Conservation (phyloP, 2,888 invertebrate genomes). For the Perdita meconis region DNA sequence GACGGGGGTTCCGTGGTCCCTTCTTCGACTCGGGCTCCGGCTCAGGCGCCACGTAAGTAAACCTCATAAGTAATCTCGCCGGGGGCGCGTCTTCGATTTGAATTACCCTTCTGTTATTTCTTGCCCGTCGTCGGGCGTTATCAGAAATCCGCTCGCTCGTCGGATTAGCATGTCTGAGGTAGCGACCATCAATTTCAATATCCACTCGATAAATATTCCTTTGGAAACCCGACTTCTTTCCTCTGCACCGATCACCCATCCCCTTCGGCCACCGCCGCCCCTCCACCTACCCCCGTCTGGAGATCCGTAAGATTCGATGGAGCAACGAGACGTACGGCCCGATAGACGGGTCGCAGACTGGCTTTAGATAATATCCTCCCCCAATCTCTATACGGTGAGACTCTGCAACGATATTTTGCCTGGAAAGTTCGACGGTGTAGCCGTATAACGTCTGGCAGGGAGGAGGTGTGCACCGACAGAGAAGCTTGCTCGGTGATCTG, state of each 20-base stretch:
- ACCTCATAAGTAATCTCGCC: conserved; percentile 74
- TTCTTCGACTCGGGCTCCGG: no score
- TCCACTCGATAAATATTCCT: conserved; percentile 80
- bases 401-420: conserved; percentile 68
- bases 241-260: conserved; percentile 61
- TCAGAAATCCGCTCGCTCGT: conserved; percentile 74
- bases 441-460: conserved; percentile 26
- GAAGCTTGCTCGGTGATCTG: conserved; percentile 38
- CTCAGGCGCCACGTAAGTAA: conserved; percentile 65
- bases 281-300: conserved; percentile 50
- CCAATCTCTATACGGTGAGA: conserved; percentile 51
- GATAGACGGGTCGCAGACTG: conserved; percentile 73
- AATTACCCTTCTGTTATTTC: conserved; percentile 74
- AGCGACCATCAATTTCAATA: conserved; percentile 79
- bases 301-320: conserved; percentile 69
- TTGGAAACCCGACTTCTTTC: conserved; percentile 72
- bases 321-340: conserved; percentile 70
- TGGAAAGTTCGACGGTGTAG: conserved; percentile 53
- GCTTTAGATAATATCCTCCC: conserved; percentile 75
- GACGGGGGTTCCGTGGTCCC: no score
- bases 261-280: conserved; percentile 31
- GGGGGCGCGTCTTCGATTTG: conserved; percentile 71
- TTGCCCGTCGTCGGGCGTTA: conserved; percentile 74
- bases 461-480: conserved; percentile 15
- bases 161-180: conserved; percentile 80